phyloP scores from a whole-genome alignment of 2,797 vertebrate genomes.

The Triplophysa bombifrons region DNA sequence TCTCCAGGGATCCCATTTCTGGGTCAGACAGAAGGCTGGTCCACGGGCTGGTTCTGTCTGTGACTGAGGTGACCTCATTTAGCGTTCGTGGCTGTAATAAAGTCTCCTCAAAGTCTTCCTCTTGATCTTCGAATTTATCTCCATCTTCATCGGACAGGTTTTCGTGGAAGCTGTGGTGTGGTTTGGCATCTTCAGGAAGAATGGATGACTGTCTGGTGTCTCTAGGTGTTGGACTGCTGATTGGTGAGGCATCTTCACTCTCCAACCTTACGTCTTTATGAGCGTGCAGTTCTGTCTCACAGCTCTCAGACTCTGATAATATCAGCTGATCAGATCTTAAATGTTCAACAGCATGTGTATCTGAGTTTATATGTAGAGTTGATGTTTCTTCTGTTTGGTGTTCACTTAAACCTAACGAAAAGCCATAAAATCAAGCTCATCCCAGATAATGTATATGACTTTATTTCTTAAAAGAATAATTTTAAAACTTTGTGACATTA shows the following conservation, averaged over 20 bases:
- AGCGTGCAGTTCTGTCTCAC: conserved; percentile 47
- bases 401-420: conserved; percentile 64
- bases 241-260: conserved; percentile 32
- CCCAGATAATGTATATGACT: too few species aligned
- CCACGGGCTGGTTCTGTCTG: conserved; percentile 93
- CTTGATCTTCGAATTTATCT: conserved; percentile 32
- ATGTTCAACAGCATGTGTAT: conserved; percentile 42
- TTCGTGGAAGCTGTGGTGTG: conserved; percentile 6
- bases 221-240: conserved; percentile 45
- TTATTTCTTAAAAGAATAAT: too few species aligned
- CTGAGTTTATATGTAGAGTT: conserved; percentile 39
- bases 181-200: conserved; percentile 16
- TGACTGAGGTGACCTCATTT: conserved; percentile 88
- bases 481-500: too few species aligned
- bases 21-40: conserved; percentile 87
- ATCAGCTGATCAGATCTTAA: conserved; percentile 28
- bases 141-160: conserved; percentile 20
- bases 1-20: conserved; percentile 68
- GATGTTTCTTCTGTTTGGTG: conserved; percentile 53
- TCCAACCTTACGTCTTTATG: conserved; percentile 46
- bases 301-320: conserved; percentile 33
- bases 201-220: conserved; percentile 38
- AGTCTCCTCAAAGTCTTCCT: conserved; percentile 87
- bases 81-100: conserved; percentile 85
- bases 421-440: not conserved